phyloP scores from a whole-genome alignment of 2,888 invertebrate species.

The Erpobdella octoculata region DNA sequence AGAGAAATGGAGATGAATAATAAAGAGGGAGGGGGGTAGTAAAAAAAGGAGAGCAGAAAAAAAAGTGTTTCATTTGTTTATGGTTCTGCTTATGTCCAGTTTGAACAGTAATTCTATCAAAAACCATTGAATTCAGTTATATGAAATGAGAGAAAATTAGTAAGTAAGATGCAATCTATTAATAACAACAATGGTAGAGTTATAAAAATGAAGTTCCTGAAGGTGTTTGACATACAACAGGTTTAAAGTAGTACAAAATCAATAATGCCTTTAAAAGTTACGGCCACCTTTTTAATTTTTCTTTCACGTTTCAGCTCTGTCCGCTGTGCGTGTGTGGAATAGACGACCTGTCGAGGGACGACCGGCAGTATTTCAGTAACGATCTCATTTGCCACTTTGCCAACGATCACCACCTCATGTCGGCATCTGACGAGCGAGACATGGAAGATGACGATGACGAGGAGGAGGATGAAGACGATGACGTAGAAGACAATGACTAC shows the following conservation, averaged over 20 bases:
- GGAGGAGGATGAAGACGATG: conserved; percentile 9
- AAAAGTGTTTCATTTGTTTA: no score
- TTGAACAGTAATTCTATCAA: background rate
- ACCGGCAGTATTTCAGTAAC: background rate
- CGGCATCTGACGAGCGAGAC: background rate
- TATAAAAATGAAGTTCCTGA: background rate
- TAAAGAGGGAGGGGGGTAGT: no score
- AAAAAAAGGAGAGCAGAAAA: no score
- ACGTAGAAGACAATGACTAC: conserved; percentile 6
- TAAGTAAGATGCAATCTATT: background rate
- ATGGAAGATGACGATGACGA: conserved; percentile 8
- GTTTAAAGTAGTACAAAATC: background rate
- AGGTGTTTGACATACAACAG: background rate
- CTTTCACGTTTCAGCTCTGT: background rate
- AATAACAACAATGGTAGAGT: background rate
- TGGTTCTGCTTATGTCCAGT: no score
- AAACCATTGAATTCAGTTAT: no score
- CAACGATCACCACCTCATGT: background rate
- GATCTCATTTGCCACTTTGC: background rate
- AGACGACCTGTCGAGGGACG: background rate
- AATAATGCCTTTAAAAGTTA: no score
- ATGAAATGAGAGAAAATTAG: no score
- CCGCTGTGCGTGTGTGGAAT: background rate
- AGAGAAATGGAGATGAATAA: no score
- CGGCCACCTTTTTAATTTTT: no score